Conservation (phyloP, 2,113 vertebrate genomes). For the Grallaria varia region DNA sequence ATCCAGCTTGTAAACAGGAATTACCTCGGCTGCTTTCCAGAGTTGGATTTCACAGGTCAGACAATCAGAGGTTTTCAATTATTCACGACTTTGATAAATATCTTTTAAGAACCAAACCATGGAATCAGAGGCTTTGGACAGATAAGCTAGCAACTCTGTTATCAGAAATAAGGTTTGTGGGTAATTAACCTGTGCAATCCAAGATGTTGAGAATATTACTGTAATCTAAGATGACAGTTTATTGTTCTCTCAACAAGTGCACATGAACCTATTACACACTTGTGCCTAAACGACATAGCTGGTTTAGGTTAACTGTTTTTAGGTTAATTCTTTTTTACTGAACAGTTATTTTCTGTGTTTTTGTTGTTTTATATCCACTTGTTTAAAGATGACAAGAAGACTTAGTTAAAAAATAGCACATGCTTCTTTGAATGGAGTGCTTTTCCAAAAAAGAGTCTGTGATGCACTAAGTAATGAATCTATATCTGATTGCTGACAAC, state of each 20-base stretch:
- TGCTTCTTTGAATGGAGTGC: not conserved
- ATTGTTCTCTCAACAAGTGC: not conserved
- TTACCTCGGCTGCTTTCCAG: not conserved
- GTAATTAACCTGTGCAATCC: not conserved
- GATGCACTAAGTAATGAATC: not conserved
- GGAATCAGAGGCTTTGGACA: not conserved
- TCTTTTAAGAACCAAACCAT: not conserved
- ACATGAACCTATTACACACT: not conserved
- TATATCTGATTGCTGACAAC: not conserved
- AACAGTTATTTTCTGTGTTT: not conserved
- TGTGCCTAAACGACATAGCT: not conserved
- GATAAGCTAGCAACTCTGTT: not conserved
- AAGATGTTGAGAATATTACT: not conserved
- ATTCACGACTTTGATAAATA: not conserved
- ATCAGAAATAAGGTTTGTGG: not conserved
- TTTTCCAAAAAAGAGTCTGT: not conserved
- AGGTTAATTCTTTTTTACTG: too few relatives aligned
- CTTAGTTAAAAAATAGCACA: not conserved
- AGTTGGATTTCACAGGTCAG: not conserved
- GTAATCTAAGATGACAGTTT: not conserved
- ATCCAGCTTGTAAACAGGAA: not conserved
- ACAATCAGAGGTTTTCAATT: not conserved
- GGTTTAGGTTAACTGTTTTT: not conserved
- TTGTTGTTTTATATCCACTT: not conserved
- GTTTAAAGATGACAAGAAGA: not conserved